phyloP scores from a whole-genome alignment of 2,113 vertebrate genomes.

The Centropus unirufus region DNA sequence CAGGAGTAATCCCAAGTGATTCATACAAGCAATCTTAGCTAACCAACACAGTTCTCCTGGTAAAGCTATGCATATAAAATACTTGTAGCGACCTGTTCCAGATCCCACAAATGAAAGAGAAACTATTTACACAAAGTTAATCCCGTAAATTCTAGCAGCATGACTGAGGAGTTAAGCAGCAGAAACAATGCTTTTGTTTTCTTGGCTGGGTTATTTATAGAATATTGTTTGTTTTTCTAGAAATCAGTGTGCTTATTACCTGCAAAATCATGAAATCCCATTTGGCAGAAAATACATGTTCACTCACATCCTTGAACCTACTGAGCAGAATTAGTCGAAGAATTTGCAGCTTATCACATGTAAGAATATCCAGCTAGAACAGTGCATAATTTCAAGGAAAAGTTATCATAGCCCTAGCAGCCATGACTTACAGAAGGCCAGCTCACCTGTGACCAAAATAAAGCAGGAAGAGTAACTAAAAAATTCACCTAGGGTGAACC shows the following conservation, averaged over 20 bases:
- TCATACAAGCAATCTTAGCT: not conserved
- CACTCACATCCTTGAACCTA: not conserved
- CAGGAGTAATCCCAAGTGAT: slow-evolving; percentile 24
- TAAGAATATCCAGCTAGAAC: not conserved
- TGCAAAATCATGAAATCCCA: slow-evolving; percentile 8
- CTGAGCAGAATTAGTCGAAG: not conserved
- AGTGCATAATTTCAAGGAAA: not conserved
- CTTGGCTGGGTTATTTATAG: slow-evolving; percentile 23
- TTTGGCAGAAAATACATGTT: not conserved
- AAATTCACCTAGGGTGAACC: not conserved
- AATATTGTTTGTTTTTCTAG: slow-evolving; percentile 9
- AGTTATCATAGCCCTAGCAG: not conserved
- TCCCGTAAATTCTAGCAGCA: slow-evolving; percentile 22
- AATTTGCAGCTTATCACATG: not conserved
- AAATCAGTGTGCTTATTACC: not conserved
- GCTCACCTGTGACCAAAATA: not conserved
- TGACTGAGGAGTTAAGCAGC: not conserved
- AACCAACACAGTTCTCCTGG: not conserved
- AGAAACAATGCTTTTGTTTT: slow-evolving; percentile 37
- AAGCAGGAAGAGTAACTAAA: slow-evolving; percentile 3
- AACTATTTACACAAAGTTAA: slow-evolving; percentile 35
- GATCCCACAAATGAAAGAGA: slow-evolving; percentile 27
- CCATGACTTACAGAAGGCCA: not conserved
- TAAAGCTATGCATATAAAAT: slow-evolving; percentile 19
- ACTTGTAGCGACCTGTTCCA: slow-evolving; percentile 37